phyloP scores from a whole-genome alignment of 1,140 invertebrate species.

The Drosophila varians region DNA sequence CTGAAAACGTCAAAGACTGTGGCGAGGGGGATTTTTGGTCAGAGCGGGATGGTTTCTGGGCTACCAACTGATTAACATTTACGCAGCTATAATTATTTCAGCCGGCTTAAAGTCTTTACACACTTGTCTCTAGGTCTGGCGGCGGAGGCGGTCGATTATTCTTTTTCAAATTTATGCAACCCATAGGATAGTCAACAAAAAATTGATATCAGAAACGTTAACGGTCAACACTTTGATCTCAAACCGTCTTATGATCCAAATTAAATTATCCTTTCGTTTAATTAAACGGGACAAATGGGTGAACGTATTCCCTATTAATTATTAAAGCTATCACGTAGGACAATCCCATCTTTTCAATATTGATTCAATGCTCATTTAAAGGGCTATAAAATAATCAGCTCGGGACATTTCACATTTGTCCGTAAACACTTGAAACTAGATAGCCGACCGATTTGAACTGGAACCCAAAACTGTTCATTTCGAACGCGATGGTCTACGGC shows the following conservation, averaged over 20 bases:
- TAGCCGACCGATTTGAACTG: conserved; percentile 37
- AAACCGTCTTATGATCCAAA: neutral
- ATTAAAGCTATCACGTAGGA: neutral
- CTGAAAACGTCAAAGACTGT: conserved; percentile 57
- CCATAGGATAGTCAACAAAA: conserved; percentile 30
- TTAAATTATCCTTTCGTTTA: neutral
- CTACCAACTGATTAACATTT: conserved; percentile 50
- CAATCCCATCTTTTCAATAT: neutral
- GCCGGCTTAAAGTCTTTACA: conserved; percentile 47
- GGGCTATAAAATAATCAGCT: neutral
- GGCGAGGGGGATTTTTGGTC: conserved; percentile 15
- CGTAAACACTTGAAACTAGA: conserved; percentile 38
- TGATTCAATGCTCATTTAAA: neutral
- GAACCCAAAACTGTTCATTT: conserved; percentile 32
- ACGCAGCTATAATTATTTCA: conserved; percentile 42
- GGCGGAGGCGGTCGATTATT: conserved; percentile 15
- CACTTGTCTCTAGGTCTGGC: conserved; percentile 41
- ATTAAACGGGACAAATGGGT: neutral
- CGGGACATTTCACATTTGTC: conserved; percentile 30
- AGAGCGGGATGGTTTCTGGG: conserved; percentile 11
- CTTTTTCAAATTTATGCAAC: conserved; percentile 48
- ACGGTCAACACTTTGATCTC: too few relatives aligned
- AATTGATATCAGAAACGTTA: neutral
- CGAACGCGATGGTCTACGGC: conserved; percentile 8
- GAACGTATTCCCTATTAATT: too few relatives aligned